A percentile compares a stretch with the other conserved stretches of the same genome.
phyloP scores from a whole-genome alignment of 2,888 invertebrate genomes.

The Synanthedon tipuliformis region DNA sequence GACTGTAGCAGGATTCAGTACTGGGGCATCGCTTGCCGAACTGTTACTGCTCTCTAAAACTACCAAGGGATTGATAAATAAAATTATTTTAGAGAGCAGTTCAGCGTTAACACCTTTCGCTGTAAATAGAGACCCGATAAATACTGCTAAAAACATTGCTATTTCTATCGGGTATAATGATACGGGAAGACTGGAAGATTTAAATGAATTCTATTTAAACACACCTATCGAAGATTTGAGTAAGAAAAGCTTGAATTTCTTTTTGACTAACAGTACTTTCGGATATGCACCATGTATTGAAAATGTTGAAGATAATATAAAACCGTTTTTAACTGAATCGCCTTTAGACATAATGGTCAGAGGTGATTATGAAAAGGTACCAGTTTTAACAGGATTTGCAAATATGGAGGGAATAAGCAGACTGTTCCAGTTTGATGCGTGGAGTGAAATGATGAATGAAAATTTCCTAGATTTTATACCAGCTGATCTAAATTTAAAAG shows the following conservation, averaged over 20 bases:
- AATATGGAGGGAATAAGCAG: slow-evolving; percentile 60
- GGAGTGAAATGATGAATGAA: slow-evolving; percentile 50
- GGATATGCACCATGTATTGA: slow-evolving; percentile 58
- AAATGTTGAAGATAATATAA: slow-evolving; percentile 26
- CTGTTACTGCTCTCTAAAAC: slow-evolving; percentile 38
- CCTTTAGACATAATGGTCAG: slow-evolving; percentile 39
- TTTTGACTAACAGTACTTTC: slow-evolving; percentile 50
- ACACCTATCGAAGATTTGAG: slow-evolving; percentile 26
- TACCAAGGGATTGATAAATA: slow-evolving; percentile 41
- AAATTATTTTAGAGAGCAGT: slow-evolving; percentile 53
- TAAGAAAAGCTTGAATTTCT: slow-evolving; percentile 43
- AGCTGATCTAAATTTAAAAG: slow-evolving; percentile 38
- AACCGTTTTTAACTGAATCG: slow-evolving; percentile 46
- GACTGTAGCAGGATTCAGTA: slow-evolving; percentile 85
- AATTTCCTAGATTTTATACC: slow-evolving; percentile 49
- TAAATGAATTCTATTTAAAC: slow-evolving; percentile 48
- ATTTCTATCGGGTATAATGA: slow-evolving; percentile 44
- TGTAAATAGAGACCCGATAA: slow-evolving; percentile 45
- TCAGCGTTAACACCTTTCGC: slow-evolving; percentile 50
- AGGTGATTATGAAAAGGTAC: slow-evolving; percentile 30
- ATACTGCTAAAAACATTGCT: slow-evolving; percentile 49
- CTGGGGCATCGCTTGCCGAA: slow-evolving; percentile 74
- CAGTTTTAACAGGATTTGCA: slow-evolving; percentile 44
- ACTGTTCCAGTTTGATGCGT: slow-evolving; percentile 34
- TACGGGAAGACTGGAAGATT: slow-evolving; percentile 36